phyloP scores from a whole-genome alignment of 2,113 vertebrate species.

The Gambusia holbrooki region DNA sequence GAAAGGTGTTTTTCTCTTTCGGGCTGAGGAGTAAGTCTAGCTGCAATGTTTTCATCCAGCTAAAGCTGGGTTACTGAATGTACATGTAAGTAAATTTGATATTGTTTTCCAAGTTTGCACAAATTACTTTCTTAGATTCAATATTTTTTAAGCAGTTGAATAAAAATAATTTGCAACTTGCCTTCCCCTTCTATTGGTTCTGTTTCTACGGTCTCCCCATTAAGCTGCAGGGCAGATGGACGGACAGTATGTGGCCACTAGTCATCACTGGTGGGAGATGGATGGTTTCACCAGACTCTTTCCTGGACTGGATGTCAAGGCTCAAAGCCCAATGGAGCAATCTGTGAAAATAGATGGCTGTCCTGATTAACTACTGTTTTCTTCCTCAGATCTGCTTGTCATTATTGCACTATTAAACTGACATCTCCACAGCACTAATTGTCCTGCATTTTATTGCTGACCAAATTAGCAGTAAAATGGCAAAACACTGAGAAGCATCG shows the following conservation, averaged over 20 bases:
- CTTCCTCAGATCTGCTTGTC: not conserved
- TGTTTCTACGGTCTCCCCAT: conserved; percentile 17
- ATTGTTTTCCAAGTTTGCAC: not conserved
- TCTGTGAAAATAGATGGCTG: conserved; percentile 17
- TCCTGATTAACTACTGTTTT: conserved; percentile 1
- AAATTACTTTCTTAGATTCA: not conserved
- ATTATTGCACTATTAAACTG: no score
- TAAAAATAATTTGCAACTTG: not conserved
- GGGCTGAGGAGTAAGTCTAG: no score
- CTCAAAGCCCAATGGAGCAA: conserved; percentile 28
- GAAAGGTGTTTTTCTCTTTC: not conserved
- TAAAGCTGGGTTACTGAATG: not conserved
- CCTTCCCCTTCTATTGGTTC: conserved; percentile 8
- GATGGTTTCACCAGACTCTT: conserved; percentile 24
- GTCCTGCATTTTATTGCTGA: not conserved
- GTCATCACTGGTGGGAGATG: conserved; percentile 15
- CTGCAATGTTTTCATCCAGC: not conserved
- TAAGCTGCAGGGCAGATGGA: conserved; percentile 64
- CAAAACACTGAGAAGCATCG: not conserved
- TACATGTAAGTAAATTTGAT: not conserved
- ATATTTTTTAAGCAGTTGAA: not conserved
- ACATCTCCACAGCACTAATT: not conserved
- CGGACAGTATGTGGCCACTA: conserved; percentile 53
- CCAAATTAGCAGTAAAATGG: not conserved
- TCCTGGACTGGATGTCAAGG: conserved; percentile 50